A percentile compares a stretch with the other conserved stretches of the same genome.
phyloP scores from a whole-genome alignment of 2,113 vertebrate species.

The Hydrolagus affinis region DNA sequence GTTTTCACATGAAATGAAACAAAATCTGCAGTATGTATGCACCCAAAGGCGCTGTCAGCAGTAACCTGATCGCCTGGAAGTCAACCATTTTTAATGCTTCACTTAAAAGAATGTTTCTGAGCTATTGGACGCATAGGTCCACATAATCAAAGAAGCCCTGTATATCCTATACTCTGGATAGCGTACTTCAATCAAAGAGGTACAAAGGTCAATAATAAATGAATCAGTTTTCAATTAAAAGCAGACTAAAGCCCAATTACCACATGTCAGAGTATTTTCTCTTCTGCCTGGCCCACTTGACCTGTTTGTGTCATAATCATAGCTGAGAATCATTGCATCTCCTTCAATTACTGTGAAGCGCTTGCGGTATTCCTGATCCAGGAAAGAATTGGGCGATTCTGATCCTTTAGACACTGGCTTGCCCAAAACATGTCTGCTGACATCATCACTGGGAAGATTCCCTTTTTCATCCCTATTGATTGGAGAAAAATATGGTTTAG shows the following conservation, averaged over 20 bases:
- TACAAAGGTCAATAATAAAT: too few relatives aligned
- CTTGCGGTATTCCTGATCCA: constrained; percentile 88
- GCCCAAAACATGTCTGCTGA: constrained; percentile 71
- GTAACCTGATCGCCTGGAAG: too few relatives aligned
- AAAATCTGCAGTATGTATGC: too few relatives aligned
- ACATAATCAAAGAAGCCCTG: too few relatives aligned
- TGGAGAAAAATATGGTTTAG: constrained; percentile 18
- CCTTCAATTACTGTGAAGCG: constrained; percentile 86
- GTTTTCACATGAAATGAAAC: too few relatives aligned
- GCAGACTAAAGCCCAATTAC: constrained; percentile 48
- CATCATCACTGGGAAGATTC: constrained; percentile 73
- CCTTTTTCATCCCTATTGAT: constrained; percentile 78
- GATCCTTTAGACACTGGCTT: constrained; percentile 78
- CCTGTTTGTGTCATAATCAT: constrained; percentile 91
- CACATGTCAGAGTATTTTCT: constrained; percentile 87
- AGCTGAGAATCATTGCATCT: constrained; percentile 90
- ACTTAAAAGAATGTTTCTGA: too few relatives aligned
- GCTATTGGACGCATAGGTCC: too few relatives aligned
- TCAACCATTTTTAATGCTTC: too few relatives aligned
- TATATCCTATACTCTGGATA: too few relatives aligned
- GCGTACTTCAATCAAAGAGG: too few relatives aligned
- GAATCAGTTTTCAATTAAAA: neutral
- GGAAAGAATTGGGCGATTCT: constrained; percentile 95
- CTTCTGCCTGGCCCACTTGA: constrained; percentile 75
- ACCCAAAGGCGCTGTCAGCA: too few relatives aligned